Percentiles rank a stretch among this genome's conserved stretches.
Evolutionary conservation across 2,113 vertebrate genomes (phyloP).

Genomic region (Callopanchax toddi): DNA sequence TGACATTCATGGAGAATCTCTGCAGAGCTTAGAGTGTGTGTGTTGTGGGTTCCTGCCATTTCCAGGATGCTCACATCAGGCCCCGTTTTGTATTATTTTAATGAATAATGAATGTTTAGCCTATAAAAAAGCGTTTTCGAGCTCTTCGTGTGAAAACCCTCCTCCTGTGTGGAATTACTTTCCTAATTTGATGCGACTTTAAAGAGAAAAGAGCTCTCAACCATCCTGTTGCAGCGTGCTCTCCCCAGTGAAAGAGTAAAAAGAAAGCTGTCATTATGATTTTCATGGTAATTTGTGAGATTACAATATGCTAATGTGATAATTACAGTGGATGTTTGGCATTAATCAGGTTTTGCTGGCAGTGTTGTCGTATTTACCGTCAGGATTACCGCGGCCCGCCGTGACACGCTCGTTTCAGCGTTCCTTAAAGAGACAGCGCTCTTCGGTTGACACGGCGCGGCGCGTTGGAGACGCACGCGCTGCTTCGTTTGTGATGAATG

Average conservation of each 20-base stretch:
- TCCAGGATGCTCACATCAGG: constrained; percentile 44
- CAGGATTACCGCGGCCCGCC: constrained; percentile 35
- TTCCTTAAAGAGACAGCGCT: constrained; percentile 19
- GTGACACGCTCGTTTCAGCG: neutral
- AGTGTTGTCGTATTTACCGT: constrained; percentile 51
- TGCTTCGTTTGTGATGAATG: constrained; percentile 31
- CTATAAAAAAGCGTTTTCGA: neutral
- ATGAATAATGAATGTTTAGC: constrained; percentile 54
- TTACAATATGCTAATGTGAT: constrained; percentile 79
- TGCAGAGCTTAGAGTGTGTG: constrained; percentile 16
- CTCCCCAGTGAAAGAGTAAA: constrained; percentile 42
- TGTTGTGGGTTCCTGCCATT: constrained; percentile 9
- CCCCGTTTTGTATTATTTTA: constrained; percentile 16
- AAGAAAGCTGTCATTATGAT: constrained; percentile 63
- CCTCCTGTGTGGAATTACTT: constrained; percentile 17
- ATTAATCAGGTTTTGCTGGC: constrained; percentile 64
- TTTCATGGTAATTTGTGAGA: constrained; percentile 75
- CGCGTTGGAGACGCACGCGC: constrained; percentile 4
- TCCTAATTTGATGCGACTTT: constrained; percentile 55
- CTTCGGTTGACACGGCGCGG: constrained; percentile 11
- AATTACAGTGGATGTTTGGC: constrained; percentile 68
- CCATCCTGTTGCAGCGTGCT: constrained; percentile 35
- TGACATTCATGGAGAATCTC: neutral
- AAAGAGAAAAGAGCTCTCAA: neutral
- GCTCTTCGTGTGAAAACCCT: neutral